Evolutionary conservation across 2,113 vertebrate species (phyloP).

Genomic region (Mastomys natalensis): DNA sequence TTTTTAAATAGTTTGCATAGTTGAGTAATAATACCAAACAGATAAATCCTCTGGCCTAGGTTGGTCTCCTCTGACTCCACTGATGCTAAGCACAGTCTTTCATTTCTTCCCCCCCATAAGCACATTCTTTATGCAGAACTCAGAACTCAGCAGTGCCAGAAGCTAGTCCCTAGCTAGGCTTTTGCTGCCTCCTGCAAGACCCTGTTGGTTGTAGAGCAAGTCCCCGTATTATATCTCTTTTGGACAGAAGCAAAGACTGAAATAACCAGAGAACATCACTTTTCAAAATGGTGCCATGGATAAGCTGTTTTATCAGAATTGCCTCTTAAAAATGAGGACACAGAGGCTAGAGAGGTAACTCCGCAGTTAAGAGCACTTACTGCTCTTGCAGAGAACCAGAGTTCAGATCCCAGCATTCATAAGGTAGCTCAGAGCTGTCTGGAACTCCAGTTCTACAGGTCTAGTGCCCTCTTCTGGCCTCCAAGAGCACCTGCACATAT

Average conservation of each 20-base stretch:
- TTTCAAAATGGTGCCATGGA: background rate
- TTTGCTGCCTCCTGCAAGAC: background rate
- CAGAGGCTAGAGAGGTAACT: background rate
- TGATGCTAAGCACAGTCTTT: background rate
- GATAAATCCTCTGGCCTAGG: background rate
- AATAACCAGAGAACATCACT: background rate
- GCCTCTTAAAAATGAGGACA: background rate
- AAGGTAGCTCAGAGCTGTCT: background rate
- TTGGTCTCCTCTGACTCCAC: background rate
- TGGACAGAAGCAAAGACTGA: background rate
- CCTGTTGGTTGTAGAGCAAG: background rate
- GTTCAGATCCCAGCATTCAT: background rate
- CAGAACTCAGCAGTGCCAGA: background rate
- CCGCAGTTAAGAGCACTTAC: background rate
- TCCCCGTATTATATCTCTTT: background rate
- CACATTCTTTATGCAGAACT: background rate
- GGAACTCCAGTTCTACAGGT: background rate
- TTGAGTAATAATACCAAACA: background rate
- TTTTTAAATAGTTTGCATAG: background rate
- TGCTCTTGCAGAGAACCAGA: background rate
- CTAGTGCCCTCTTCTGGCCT: background rate
- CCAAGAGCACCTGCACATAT: background rate
- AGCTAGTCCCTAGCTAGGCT: background rate
- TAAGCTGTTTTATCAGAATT: background rate
- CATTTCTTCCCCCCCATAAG: background rate